Evolutionary conservation across 2,113 vertebrate genomes (phyloP), one percentile per base, ranked within the genome.

Genomic region (Xiphophorus maculatus): DNA sequence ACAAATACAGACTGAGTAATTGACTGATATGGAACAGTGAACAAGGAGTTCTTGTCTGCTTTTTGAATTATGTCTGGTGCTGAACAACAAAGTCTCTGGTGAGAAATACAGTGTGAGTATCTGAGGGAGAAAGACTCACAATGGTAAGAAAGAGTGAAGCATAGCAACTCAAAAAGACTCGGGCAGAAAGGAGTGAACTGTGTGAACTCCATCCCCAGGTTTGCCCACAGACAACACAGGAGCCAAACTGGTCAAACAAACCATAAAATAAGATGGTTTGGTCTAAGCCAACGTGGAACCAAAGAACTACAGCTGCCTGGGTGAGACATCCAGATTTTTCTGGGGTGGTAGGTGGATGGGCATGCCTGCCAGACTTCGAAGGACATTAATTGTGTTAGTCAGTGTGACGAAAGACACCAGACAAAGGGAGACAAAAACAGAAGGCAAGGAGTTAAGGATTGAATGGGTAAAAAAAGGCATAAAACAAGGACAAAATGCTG

Each of bases 41-140:
- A 93, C 91, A 93, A 92, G 86, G 83, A 82, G 80, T 74, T 87
- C 84, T 93, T 92, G 91, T 91, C 81, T 84, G 77, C 35, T 74
- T 74, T 93, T 80, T 82, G 62, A 86, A 92, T 90, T 87, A 85
- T 81, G 88, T 89, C 85, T 90, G 91, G 85, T 67, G 35, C 69
- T 42, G 81, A 83, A 81, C 87, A 80, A 79, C 88, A 81, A 68
- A 84, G 66, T 88, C 85, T 74, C 69, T 78, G 84, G 84, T 37
- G 78, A 74, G 67, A 73, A 60, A 74, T 69, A 79, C 71, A 84
- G 81, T 69, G 75, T 65, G 81, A 48, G 73, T 88, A 83, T 88
- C 87, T 72, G 84, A 80, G 73, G 69, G 72, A 58, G 60, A 78
- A 58, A 79, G 71, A 73, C 73, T 70, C 67, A 78, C 66, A 84